These are phyloP conservation scores for Periplaneta americana DNA, from an alignment of 1,140 invertebrate species.

Conservation along the genomic window DNA sequence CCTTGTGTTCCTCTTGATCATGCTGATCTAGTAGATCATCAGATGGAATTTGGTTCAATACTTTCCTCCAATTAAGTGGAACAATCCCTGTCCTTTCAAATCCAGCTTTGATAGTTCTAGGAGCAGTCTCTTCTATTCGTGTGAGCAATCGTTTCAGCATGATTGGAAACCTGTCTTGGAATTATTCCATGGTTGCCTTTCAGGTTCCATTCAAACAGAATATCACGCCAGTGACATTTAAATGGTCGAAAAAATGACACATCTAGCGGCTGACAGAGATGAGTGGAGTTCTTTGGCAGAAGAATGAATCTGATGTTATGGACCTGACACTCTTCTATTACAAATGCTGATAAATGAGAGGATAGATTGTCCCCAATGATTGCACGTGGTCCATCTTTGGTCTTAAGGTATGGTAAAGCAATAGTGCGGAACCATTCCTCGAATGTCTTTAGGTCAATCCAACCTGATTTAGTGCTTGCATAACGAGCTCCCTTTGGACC, in stretches of 20 bases:
- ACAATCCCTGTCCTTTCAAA: too few species aligned
- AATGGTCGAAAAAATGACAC: slow-evolving; percentile 35
- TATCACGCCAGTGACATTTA: slow-evolving; percentile 34
- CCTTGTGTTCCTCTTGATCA: too few species aligned
- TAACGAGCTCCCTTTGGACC: slow-evolving; percentile 22
- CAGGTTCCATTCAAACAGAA: slow-evolving; percentile 32
- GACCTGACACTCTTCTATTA: slow-evolving; percentile 24
- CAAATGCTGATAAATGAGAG: slow-evolving; percentile 20
- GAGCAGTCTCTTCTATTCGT: too few species aligned
- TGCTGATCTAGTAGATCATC: too few species aligned
- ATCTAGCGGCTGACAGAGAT: slow-evolving; percentile 39
- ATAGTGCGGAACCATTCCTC: slow-evolving; percentile 28
- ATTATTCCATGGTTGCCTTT: slow-evolving; percentile 4
- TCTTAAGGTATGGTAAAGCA: slow-evolving; percentile 26
- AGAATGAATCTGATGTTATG: slow-evolving; percentile 36
- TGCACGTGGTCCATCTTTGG: slow-evolving; percentile 27
- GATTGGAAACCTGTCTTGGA: slow-evolving; percentile 9
- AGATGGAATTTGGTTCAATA: too few species aligned
- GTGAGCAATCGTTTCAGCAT: not conserved
- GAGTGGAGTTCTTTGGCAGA: slow-evolving; percentile 37
- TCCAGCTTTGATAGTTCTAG: too few species aligned
- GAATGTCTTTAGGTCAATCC: slow-evolving; percentile 31
- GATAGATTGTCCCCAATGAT: slow-evolving; percentile 23
- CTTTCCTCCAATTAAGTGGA: too few species aligned
- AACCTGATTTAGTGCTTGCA: slow-evolving; percentile 25